Base-by-base conservation (phyloP, 2,113 vertebrate species). In the Hippoglossus stenolepis region DNA sequence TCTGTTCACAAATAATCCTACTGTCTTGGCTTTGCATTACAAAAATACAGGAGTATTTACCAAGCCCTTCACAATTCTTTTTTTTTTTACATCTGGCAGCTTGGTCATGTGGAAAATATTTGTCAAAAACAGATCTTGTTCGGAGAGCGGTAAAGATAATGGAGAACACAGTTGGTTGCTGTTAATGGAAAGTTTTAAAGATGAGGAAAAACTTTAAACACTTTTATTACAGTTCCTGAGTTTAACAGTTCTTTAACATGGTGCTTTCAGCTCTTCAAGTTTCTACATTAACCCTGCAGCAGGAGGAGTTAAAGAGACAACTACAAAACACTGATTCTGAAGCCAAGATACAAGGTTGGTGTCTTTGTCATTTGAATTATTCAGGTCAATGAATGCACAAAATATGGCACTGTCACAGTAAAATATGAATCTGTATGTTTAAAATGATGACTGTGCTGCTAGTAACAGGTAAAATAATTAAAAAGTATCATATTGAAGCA, bases 211-310 rank as follows among this genome's bases (percentile, higher is more conserved):
- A 51, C 49, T 13, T 51, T 5, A 10, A 17, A 14, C 47, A 49
- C 7, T 49, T 6, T 20, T 20, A 1, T 20, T 5, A 2, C 1
- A 43, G 4, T 57, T 38, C 3, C 51, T 24, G 2, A 8, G 15
- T 67, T 20, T 0, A 31, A 54, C 14, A 21, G 9, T 31, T 72
- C 53, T 72, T 23, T 28, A 4, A 60, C 56, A 3, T 65, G 26
- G 10, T 59, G 49, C 18, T 78, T 66, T 78, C 65, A 90, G 90
- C 73, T 71, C 84, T 91, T 61, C 73, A 87, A n/a, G 8, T 91
- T 73, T 87, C 84, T 8, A 67, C 70, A 10, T 28, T 87, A 28
- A 80, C 15, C 2, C 3, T 28, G 12, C 77, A 90, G 23, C 20
- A 82, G 23, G 70, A 79, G 10, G 75, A 62, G 28, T 75, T 88